Evolutionary conservation across 1,140 invertebrate species (phyloP).

Genomic region (Palaemon carinicauda): DNA sequence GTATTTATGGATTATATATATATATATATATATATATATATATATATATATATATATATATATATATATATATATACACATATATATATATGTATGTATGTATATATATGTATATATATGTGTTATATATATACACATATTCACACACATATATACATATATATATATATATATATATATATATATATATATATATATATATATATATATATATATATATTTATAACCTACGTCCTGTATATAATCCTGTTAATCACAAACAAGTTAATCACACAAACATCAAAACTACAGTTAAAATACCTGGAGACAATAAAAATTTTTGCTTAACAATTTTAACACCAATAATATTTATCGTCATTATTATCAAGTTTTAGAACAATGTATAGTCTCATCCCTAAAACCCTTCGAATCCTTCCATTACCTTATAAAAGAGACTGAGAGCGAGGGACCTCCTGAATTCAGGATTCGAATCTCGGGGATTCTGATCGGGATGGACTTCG

Average conservation of each 20-base stretch:
- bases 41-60: neutral
- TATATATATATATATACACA: neutral
- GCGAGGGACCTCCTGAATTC: conserved; percentile 55
- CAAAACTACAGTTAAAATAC: neutral
- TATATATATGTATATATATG: neutral
- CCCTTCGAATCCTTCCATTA: no score
- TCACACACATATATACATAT: neutral
- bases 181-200: neutral
- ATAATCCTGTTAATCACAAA: no score
- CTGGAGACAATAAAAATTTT: neutral
- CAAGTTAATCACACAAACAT: neutral
- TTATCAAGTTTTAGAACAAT: no score
- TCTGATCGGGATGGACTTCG: conserved; percentile 46
- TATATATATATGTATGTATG: neutral
- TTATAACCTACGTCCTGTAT: no score
- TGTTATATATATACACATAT: neutral
- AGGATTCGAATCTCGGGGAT: conserved; percentile 24
- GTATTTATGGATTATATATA: no score
- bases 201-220: neutral
- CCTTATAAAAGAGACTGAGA: conserved; percentile 57
- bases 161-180: neutral
- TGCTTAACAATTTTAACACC: no score
- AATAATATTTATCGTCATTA: no score
- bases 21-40: neutral
- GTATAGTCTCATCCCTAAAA: no score